Conservation (phyloP, 1,140 invertebrate genomes). For the Oryzaephilus surinamensis region DNA sequence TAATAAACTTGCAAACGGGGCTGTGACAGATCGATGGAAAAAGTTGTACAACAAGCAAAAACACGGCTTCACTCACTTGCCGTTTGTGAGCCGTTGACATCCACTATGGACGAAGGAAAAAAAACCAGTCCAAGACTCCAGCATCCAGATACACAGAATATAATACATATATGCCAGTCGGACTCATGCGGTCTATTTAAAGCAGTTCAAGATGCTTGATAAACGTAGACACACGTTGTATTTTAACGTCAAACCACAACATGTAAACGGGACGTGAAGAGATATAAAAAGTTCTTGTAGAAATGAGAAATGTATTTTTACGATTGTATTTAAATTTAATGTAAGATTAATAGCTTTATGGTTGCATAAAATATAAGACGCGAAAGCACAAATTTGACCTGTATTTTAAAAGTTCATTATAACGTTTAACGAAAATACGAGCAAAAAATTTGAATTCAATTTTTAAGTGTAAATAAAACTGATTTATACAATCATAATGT, state of each 20-base stretch:
- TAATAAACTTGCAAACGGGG: conserved; percentile 14
- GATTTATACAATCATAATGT: no score
- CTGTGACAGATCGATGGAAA: conserved; percentile 13
- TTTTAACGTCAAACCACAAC: conserved; percentile 10
- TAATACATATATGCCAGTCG: conserved; percentile 12
- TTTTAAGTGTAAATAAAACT: no score
- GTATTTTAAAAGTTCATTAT: no score
- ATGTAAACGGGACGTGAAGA: conserved; percentile 4
- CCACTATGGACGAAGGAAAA: conserved; percentile 6
- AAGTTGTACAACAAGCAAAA: conserved; percentile 15
- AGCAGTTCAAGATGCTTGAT: conserved; percentile 11
- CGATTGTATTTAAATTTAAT: conserved; percentile 12
- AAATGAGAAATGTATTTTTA: conserved; percentile 11
- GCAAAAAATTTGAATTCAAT: no score
- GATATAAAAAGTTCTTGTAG: conserved; percentile 6
- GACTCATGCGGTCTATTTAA: conserved; percentile 12
- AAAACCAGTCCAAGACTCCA: conserved; percentile 9
- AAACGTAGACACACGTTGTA: conserved; percentile 9
- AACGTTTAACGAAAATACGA: no score
- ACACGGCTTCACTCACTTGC: conserved; percentile 10
- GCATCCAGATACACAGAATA: conserved; percentile 9
- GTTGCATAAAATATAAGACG: conserved; percentile 1
- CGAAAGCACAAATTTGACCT: no score
- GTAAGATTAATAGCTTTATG: conserved; percentile 6
- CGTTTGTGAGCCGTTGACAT: conserved; percentile 12